Evolutionary conservation across 2,113 vertebrate genomes (phyloP).

Genomic region (Rhea americana): DNA sequence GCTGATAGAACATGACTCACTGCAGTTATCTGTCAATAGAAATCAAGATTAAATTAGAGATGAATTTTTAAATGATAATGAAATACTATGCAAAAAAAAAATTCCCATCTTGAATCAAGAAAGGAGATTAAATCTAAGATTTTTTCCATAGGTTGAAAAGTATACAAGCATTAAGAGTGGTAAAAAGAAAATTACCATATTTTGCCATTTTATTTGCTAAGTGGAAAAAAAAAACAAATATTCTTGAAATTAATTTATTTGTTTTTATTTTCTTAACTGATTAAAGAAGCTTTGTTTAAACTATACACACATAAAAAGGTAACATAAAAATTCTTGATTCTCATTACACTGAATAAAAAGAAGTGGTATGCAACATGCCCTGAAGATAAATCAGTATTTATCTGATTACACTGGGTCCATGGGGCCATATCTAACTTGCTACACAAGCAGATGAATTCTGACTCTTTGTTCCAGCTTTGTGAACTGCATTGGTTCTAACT

Average conservation of each 20-base stretch:
- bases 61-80: neutral
- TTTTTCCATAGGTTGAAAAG: neutral
- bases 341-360: neutral
- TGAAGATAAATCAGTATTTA: neutral
- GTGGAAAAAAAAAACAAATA: neutral
- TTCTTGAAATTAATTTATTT: neutral
- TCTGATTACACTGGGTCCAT: neutral
- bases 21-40: neutral
- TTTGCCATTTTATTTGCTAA: neutral
- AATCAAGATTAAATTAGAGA: neutral
- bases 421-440: neutral
- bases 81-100: neutral
- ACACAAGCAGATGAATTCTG: neutral
- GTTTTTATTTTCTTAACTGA: neutral
- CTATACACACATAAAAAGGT: neutral
- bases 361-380: neutral
- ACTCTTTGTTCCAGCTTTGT: neutral
- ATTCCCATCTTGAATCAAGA: neutral
- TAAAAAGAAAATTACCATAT: neutral
- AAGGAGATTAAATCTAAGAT: neutral
- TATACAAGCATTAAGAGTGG: neutral
- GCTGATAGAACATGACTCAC: neutral
- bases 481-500: neutral
- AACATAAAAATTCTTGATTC: neutral
- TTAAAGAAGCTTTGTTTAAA: neutral